Base-by-base conservation (phyloP, 2,888 invertebrate genomes). In the Masnerella sp. region DNA sequence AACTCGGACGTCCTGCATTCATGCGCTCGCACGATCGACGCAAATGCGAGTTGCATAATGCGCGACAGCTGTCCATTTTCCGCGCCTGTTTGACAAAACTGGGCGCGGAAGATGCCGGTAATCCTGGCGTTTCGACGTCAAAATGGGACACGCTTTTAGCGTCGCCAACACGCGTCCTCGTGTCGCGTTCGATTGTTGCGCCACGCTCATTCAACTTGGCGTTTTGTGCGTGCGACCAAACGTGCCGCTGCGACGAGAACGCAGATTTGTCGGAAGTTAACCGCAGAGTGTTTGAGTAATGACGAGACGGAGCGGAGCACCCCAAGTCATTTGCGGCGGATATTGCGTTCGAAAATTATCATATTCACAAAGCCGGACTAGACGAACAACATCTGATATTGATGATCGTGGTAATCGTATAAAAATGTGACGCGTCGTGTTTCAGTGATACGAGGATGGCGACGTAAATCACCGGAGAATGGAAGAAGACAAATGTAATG, bases 31-130 rank as follows among this genome's bases (percentile, higher is more conserved):
- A 77, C 70, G 77, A 78, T 78, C 78, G 78, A 82, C 81, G 80
- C 82, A 82, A 81, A 83, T 83, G 79, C 76, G 65, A 52, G 51
- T 73, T 58, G 79, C 69, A 80, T 80, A 81, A 82, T 82, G 74
- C 76, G n/a, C 62, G 42, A 25, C 72, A 67, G 72, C 72, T 67
- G 72, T 15, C 45, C 20, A 36, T 67, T 62, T 67, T 72, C 65
- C 59, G 45, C 43, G 45, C 49, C 51, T 59, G 17, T 18, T 36
- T 51, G 20, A 47, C 47, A 56, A 34, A 51, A 20, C 40, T 20
- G 5, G 30, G 7, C 4, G 25, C 45, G 47, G 20, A 67, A 56
- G 67, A 68, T 51, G 58, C 43, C 36, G 45, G 47, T 30, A 68
- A 61, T 68, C 51, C 58, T 0, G 25, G 11, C 49, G 17, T 36